A percentile compares a stretch with the other conserved stretches of the same genome.
Evolutionary conservation across 2,888 invertebrate genomes (phyloP).

Genomic region (Hypercompe scribonia): DNA sequence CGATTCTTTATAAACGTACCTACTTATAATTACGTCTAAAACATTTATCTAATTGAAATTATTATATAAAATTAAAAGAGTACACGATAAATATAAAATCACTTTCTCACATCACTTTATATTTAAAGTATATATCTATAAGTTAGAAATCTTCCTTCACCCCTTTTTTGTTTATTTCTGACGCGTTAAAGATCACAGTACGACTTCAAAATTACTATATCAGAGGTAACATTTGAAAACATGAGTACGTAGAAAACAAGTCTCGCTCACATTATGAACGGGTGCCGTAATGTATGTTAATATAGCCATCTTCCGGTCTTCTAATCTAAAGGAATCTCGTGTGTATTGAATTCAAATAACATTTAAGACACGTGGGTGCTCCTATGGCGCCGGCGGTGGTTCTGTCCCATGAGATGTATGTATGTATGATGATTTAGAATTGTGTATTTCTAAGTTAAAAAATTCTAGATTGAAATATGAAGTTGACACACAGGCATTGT

Average conservation of each 20-base stretch:
- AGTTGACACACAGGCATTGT: no score
- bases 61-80: no score
- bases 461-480: no score
- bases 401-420: constrained; percentile 20
- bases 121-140: no score
- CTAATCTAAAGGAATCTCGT: constrained; percentile 63
- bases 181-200: background rate
- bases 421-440: no score
- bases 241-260: constrained; percentile 35
- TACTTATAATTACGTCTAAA: background rate
- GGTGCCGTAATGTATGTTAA: constrained; percentile 51
- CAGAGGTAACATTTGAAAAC: background rate
- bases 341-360: constrained; percentile 80
- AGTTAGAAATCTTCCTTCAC: background rate
- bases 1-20: background rate
- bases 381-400: constrained; percentile 62
- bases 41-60: background rate
- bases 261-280: constrained; percentile 47
- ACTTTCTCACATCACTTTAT: no score
- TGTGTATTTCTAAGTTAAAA: no score
- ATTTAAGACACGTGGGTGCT: constrained; percentile 67
- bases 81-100: no score
- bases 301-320: constrained; percentile 66
- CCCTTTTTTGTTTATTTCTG: background rate
- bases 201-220: background rate